These are phyloP conservation scores for Epinotia brunnichana DNA, from an alignment of 2,888 invertebrate genomes.

Conservation along the genomic window DNA sequence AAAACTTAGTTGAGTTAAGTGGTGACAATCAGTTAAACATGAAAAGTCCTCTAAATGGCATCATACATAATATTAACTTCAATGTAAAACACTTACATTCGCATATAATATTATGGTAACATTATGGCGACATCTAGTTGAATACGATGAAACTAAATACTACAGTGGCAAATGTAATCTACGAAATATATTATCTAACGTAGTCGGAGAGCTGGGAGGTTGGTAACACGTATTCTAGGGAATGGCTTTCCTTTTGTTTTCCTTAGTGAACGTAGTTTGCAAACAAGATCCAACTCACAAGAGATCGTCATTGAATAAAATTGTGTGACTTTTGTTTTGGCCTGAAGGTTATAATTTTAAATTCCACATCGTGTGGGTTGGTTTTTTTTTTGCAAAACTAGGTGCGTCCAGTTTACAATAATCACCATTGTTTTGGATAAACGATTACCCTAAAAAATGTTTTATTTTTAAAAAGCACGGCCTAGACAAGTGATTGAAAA, in stretches of 20 bases:
- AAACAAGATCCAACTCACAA: background rate
- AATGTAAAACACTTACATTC: background rate
- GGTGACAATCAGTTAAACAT: background rate
- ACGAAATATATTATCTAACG: background rate
- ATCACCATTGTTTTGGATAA: too few species aligned
- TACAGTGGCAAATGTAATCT: conserved; percentile 4
- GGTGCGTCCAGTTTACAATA: too few species aligned
- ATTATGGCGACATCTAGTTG: conserved; percentile 17
- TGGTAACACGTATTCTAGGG: background rate
- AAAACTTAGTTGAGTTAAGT: too few species aligned
- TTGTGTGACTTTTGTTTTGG: too few species aligned
- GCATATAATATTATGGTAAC: background rate
- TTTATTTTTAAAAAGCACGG: too few species aligned
- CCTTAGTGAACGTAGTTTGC: background rate
- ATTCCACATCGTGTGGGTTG: too few species aligned
- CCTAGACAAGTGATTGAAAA: too few species aligned
- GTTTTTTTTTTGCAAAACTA: too few species aligned
- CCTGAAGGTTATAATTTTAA: too few species aligned
- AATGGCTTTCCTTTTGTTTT: background rate
- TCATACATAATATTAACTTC: background rate
- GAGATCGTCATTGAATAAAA: background rate
- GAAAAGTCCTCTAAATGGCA: too few species aligned
- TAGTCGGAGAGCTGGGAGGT: background rate
- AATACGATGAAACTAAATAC: background rate
- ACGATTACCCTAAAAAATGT: too few species aligned